Evolutionary conservation across 2,888 invertebrate species (phyloP).

Genomic region (Nephrotoma guestfalica): DNA sequence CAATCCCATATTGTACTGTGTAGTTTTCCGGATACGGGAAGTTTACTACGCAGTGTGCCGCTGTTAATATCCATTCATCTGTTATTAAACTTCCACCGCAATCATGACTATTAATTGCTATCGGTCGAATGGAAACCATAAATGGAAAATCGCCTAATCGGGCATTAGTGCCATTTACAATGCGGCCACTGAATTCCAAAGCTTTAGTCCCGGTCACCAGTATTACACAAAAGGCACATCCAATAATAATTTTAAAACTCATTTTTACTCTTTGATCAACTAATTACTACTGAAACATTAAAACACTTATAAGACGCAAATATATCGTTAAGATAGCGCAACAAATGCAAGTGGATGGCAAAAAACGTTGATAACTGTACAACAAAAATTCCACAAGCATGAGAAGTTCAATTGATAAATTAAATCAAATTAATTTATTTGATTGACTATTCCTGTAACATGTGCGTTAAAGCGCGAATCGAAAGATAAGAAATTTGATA

Average conservation of each 20-base stretch:
- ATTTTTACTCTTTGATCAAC: neutral
- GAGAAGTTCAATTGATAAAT: neutral
- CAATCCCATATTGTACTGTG: neutral
- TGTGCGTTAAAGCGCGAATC: neutral
- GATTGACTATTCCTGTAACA: neutral
- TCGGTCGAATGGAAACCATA: neutral
- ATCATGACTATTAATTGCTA: neutral
- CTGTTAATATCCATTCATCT: conserved; percentile 3
- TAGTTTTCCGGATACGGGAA: neutral
- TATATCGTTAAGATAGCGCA: neutral
- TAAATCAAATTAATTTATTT: neutral
- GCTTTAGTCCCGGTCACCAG: neutral
- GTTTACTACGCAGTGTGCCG: neutral
- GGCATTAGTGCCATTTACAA: conserved; percentile 6
- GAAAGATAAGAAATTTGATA: neutral
- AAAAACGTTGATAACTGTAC: neutral
- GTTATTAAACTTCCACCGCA: neutral
- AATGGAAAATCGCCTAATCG: conserved; percentile 1
- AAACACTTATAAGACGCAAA: neutral
- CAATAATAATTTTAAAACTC: neutral
- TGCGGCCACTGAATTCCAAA: neutral
- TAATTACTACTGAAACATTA: neutral
- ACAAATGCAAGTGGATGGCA: neutral
- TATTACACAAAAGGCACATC: neutral
- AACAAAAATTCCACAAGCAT: neutral